Conservation (phyloP, 2,113 vertebrate genomes). For the Microtus pennsylvanicus region DNA sequence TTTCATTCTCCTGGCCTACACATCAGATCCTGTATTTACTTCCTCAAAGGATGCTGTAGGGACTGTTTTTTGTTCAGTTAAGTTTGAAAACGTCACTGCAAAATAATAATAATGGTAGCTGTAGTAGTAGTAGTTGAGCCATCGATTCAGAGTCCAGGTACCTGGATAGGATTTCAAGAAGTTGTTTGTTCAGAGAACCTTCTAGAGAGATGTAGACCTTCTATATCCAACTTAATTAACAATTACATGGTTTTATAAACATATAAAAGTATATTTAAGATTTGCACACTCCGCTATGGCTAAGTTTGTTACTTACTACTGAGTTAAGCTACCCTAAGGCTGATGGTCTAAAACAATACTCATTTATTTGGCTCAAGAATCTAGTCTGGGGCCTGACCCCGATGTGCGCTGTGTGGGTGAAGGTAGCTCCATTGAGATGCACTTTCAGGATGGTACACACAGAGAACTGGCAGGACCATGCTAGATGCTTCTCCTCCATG, state of each 20-base stretch:
- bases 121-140: background rate
- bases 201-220: slow-evolving; percentile 31
- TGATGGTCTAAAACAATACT: slow-evolving; percentile 37
- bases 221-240: background rate
- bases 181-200: background rate
- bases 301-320: slow-evolving; percentile 26
- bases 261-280: slow-evolving; percentile 6
- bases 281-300: background rate
- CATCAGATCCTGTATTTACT: slow-evolving; percentile 51
- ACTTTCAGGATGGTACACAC: slow-evolving; percentile 41
- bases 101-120: slow-evolving; percentile 15
- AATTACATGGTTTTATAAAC: slow-evolving; percentile 5
- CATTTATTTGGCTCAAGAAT: slow-evolving; percentile 51
- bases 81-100: slow-evolving; percentile 21
- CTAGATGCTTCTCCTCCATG: slow-evolving; percentile 56
- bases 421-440: background rate
- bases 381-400: background rate
- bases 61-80: slow-evolving; percentile 52
- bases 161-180: slow-evolving; percentile 49
- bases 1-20: slow-evolving; percentile 18
- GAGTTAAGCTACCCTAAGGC: slow-evolving; percentile 24
- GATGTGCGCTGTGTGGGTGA: background rate
- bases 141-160: slow-evolving; percentile 31
- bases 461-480: slow-evolving; percentile 42
- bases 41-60: slow-evolving; percentile 37